Evolutionary conservation across 2,113 vertebrate species (phyloP).

Genomic region (Barbus barbus): DNA sequence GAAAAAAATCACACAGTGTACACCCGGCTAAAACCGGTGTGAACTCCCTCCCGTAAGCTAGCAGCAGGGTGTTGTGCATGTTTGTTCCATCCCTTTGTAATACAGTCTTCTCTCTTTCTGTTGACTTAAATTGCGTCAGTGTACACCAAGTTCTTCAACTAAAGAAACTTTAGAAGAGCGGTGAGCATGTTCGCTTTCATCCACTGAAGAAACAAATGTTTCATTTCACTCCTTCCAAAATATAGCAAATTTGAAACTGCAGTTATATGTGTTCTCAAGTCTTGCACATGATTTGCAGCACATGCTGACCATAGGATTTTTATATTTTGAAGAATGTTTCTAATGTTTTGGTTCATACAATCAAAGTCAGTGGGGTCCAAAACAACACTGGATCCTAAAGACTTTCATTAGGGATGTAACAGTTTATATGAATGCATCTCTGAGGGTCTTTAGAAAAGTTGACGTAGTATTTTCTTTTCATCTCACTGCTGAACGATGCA

Average conservation of each 20-base stretch:
- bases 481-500: too few species aligned
- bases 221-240: slow-evolving; percentile 51
- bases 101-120: slow-evolving; percentile 48
- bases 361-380: too few species aligned
- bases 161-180: slow-evolving; percentile 47
- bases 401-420: too few species aligned
- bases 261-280: slow-evolving; percentile 61
- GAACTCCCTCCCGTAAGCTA: slow-evolving; percentile 51
- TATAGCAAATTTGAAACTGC: slow-evolving; percentile 57
- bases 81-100: slow-evolving; percentile 47
- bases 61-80: slow-evolving; percentile 38
- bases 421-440: too few species aligned
- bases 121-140: slow-evolving; percentile 52
- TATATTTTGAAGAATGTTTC: too few species aligned
- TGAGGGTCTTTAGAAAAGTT: too few species aligned
- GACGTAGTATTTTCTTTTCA: too few species aligned
- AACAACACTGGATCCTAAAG: too few species aligned
- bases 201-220: slow-evolving; percentile 42
- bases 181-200: slow-evolving; percentile 54
- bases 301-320: too few species aligned
- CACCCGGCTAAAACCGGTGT: neutral
- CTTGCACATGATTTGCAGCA: neutral
- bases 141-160: slow-evolving; percentile 43
- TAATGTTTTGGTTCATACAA: too few species aligned
- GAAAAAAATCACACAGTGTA: neutral